Base-by-base conservation (phyloP, 2,113 vertebrate species). In the Carollia perspicillata region DNA sequence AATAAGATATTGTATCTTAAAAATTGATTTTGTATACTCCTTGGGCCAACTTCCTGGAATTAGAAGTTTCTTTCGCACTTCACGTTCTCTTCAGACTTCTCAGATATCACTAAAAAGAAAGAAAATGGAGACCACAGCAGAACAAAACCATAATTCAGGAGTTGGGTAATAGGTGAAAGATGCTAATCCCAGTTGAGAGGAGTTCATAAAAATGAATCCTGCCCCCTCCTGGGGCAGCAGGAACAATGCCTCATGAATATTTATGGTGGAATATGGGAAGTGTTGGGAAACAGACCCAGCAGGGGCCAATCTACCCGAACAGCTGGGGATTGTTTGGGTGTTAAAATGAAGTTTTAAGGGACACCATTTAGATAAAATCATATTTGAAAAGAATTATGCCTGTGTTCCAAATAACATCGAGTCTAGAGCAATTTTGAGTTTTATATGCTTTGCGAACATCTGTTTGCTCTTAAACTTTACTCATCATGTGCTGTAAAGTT, bases 261-360 rank as follows among this genome's bases (percentile, higher is more conserved):
- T 98, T 98, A 90, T 97, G 94, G 58, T 11, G 92, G 94, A 96
- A 95, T 84, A 87, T 9, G 30, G 84, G 55, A 88, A 89, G 93
- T 96, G 86, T 68, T 97, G 93, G 97, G 97, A 96, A 97, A 97
- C 83, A 98, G 60, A 89, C 68, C 40, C 47, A 93, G 95, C 96
- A 95, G 79, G 87, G 95, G 33, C 78, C 93, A 84, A 90, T 84
- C 96, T 95, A 78, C 95, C 90, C 80, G 0, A 97, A 92, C 95
- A 96, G 97, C 97, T 97, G 97, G 97, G 95, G 96, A 97, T 95
- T 90, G 0, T 97, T 97, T 97, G 95, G 97, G 97, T 97, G 92
- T 80, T 97, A 98, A 98, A 95, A 93, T 97, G 97, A 97, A 96
- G 89, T 97, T 97, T 97, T 97, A 96, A 98, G 96, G 97, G 97